phyloP scores from a whole-genome alignment of 2,888 invertebrate genomes.

The Melanostoma mellinum region DNA sequence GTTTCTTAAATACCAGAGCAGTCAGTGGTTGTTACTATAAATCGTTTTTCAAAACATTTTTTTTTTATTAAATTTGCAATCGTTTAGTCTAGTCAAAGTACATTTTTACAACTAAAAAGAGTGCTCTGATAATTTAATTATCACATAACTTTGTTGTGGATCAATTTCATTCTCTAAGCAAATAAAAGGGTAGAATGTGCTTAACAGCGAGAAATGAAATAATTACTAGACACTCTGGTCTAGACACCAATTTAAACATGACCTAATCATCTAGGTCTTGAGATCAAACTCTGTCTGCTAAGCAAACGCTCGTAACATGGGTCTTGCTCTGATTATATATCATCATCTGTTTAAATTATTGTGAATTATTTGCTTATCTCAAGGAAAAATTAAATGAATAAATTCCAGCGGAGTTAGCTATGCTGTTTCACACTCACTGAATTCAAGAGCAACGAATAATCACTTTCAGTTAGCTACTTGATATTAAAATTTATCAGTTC shows the following conservation, averaged over 20 bases:
- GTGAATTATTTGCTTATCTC: slow-evolving; percentile 10
- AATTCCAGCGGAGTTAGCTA: background rate
- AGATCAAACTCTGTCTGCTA: slow-evolving; percentile 17
- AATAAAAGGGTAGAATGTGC: slow-evolving; percentile 8
- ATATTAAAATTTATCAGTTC: slow-evolving; percentile 39
- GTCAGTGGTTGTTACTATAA: no score
- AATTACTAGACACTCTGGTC: slow-evolving; percentile 14
- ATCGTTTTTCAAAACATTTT: no score
- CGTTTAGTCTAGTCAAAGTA: background rate
- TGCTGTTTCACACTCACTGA: background rate
- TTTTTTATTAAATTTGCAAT: no score
- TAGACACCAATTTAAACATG: slow-evolving; percentile 34
- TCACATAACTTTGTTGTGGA: no score
- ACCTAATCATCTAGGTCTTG: slow-evolving; percentile 26
- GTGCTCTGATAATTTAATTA: no score
- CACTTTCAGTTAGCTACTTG: slow-evolving; percentile 23
- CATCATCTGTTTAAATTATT: background rate
- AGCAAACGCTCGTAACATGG: slow-evolving; percentile 1
- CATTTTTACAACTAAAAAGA: background rate
- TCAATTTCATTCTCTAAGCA: background rate
- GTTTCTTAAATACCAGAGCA: no score
- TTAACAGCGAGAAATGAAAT: slow-evolving; percentile 3
- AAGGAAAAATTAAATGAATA: background rate
- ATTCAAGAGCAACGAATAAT: slow-evolving; percentile 40
- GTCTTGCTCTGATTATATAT: background rate